These are phyloP conservation scores for Lacerta bilineata DNA, from an alignment of 2,797 vertebrate genomes.

Conservation along the genomic window DNA sequence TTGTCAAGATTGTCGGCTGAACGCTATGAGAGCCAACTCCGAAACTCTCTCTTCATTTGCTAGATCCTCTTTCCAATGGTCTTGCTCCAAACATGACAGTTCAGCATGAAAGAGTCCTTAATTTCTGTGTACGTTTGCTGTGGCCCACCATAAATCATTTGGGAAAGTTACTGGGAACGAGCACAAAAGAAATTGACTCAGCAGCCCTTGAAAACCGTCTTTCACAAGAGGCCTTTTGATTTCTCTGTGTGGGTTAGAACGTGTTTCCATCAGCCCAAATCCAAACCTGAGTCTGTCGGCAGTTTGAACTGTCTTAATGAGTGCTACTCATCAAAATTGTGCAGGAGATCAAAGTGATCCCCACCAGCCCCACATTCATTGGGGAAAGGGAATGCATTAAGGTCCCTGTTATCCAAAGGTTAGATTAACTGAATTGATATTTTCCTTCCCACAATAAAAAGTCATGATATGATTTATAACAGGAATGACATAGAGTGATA, in stretches of 20 bases:
- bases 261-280: neutral
- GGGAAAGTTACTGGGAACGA: neutral
- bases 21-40: neutral
- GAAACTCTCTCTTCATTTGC: neutral
- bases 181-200: constrained; percentile 4
- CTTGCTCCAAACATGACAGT: constrained; percentile 1
- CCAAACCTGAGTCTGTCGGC: neutral
- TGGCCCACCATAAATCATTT: constrained; percentile 7
- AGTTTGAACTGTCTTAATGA: no score
- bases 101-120: constrained; percentile 11
- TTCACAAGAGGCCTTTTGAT: neutral
- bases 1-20: neutral
- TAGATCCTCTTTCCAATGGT: neutral
- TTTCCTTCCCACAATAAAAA: no score
- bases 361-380: neutral
- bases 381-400: no score
- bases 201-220: constrained; percentile 8
- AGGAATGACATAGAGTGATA: no score
- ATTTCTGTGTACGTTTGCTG: neutral
- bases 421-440: no score
- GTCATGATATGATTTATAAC: no score
- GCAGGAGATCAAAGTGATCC: neutral
- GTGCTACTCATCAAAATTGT: neutral
- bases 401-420: no score
- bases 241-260: neutral